These are phyloP conservation scores for Triplophysa bombifrons DNA, from an alignment of 2,797 vertebrate genomes.

Conservation along the genomic window DNA sequence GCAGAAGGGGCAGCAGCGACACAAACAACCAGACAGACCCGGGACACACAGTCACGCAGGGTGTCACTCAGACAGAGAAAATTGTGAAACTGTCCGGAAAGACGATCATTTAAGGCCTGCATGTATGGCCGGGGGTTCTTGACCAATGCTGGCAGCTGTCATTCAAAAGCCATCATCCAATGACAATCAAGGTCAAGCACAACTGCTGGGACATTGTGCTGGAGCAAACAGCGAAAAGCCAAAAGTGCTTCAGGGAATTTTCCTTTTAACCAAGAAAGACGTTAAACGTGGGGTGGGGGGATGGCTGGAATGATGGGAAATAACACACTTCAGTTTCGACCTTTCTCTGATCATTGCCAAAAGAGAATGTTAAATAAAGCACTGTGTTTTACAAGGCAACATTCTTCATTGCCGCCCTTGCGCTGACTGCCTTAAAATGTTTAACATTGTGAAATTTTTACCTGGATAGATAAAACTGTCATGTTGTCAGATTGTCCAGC, in stretches of 20 bases:
- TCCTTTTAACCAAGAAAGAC: slow-evolving; percentile 4
- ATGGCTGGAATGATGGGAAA: neutral
- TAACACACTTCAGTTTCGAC: neutral
- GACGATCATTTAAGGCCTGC: slow-evolving; percentile 61
- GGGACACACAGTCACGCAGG: slow-evolving; percentile 34
- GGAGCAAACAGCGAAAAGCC: slow-evolving; percentile 3
- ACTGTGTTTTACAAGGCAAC: neutral
- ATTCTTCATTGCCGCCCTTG: neutral
- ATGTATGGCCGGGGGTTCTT: slow-evolving; percentile 55
- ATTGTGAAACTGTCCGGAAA: slow-evolving; percentile 62
- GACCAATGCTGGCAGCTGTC: slow-evolving; percentile 66
- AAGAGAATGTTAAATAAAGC: slow-evolving; percentile 6
- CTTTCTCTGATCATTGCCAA: neutral
- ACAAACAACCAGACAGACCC: slow-evolving; percentile 26
- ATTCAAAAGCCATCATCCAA: slow-evolving; percentile 71
- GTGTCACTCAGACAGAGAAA: slow-evolving; percentile 54
- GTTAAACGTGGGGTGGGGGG: neutral
- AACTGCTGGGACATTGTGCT: slow-evolving; percentile 26
- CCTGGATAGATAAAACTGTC: slow-evolving; percentile 27
- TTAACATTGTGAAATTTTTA: slow-evolving; percentile 7
- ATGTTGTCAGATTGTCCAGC: neutral
- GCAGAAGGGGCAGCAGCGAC: slow-evolving; percentile 28
- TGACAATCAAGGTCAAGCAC: slow-evolving; percentile 75
- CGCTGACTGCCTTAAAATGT: neutral
- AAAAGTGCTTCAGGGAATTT: slow-evolving; percentile 37